Base-by-base conservation (phyloP, 2,888 invertebrate genomes). In the Aromia moschata region DNA sequence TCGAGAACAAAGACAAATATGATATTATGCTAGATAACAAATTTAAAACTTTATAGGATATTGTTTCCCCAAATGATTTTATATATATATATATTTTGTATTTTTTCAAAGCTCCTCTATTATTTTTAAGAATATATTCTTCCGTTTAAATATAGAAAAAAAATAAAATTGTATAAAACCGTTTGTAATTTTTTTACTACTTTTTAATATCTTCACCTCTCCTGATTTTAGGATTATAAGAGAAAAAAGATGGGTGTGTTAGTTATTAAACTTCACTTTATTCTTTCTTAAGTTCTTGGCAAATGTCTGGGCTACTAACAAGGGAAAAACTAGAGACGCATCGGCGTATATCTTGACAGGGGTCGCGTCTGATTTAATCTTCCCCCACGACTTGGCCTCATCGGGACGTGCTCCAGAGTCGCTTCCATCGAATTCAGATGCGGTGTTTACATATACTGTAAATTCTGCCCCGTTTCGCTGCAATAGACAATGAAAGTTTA, bases 321-420 rank as follows among this genome's bases (percentile, higher is more conserved):
- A 81, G 0, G 99, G 99, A 79, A 99, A 95, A 1, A 98, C 88
- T 43, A 99, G 83, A 31, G 92, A 92, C 1, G 97, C 98, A 80
- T 99, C 99, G 0, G 93, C 94, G 83, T 93, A 95, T 70, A 91
- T 87, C 82, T 99, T 99, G 0, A 98, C 94, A 0, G 98, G 95
- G 17, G 85, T 87, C 0, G 97, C 94, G 62, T 91, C 89, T 64
- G 88, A 88, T 74, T 89, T 89, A 58, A 99, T 97, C 83, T 99
- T 99, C 0, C 99, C 99, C 99, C 99, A 99, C 1, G 98, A 98
- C 1, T 98, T 87, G 0, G 99, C 99, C 82, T 99, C 99, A 83
- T 99, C 99, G 0, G 99, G 99, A 56, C 93, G 85, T 0, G 99
- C 99, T 0, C 99, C 99, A 25, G 97, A 92, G 79, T 99, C 99